Conservation (phyloP, 1,140 invertebrate species). For the Glossosoma conforme region DNA sequence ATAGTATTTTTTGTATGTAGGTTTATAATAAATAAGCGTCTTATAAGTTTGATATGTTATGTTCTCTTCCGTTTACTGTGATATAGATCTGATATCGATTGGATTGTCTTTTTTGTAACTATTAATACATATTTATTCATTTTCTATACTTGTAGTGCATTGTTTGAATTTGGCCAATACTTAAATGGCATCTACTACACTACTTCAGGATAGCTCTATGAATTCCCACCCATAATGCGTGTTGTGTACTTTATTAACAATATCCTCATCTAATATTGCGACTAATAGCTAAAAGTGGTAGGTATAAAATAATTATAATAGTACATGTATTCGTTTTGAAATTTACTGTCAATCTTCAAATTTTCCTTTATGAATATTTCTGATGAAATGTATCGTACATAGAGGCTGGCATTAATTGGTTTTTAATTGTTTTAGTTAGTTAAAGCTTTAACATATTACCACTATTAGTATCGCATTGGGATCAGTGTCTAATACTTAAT, state of each 20-base stretch:
- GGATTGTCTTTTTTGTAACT: slow-evolving; percentile 21
- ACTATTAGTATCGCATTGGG: slow-evolving; percentile 5
- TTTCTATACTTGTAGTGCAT: slow-evolving; percentile 19
- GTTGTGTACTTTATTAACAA: too few relatives aligned
- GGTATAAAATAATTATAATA: too few relatives aligned
- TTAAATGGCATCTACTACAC: slow-evolving; percentile 13
- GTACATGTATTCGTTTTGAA: too few relatives aligned
- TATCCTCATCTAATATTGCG: too few relatives aligned
- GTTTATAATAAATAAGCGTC: slow-evolving; percentile 15
- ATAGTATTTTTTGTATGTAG: slow-evolving; percentile 18
- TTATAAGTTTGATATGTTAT: slow-evolving; percentile 20
- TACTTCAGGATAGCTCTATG: slow-evolving; percentile 4
- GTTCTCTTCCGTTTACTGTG: slow-evolving; percentile 31
- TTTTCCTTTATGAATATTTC: too few relatives aligned
- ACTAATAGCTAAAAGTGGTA: too few relatives aligned
- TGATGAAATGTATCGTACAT: too few relatives aligned
- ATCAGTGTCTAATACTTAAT: slow-evolving; percentile 22
- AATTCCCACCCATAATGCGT: slow-evolving; percentile 1
- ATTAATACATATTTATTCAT: slow-evolving; percentile 18
- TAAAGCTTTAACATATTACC: neutral
- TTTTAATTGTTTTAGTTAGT: too few relatives aligned
- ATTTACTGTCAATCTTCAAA: too few relatives aligned
- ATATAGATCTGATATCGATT: slow-evolving; percentile 30
- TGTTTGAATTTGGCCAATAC: slow-evolving; percentile 20
- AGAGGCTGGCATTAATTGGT: too few relatives aligned